Conservation (phyloP, 1,140 invertebrate species). For the Heliothis subflexa region DNA sequence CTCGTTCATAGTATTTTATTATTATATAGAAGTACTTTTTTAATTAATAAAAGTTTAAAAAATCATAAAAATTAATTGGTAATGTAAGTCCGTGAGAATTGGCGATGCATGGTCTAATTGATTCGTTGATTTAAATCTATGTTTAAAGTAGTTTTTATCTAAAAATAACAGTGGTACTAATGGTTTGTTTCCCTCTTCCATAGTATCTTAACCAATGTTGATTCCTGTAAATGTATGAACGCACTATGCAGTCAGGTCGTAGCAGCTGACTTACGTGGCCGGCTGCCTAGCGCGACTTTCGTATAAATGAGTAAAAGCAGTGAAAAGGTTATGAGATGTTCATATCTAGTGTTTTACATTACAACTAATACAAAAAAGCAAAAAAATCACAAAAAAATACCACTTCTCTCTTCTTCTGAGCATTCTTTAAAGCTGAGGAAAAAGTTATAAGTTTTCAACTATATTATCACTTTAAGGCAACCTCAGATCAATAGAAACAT, state of each 20-base stretch:
- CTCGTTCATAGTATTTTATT: slow-evolving; percentile 48
- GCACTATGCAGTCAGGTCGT: neutral
- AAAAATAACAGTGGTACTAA: slow-evolving; percentile 39
- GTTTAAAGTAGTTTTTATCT: slow-evolving; percentile 35
- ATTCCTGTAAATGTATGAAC: neutral
- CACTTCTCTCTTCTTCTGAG: slow-evolving; percentile 8
- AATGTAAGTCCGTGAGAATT: slow-evolving; percentile 47
- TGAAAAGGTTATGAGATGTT: slow-evolving; percentile 32
- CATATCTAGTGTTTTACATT: slow-evolving; percentile 34
- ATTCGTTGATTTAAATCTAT: slow-evolving; percentile 45
- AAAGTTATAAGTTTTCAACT: slow-evolving; percentile 12
- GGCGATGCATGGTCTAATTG: slow-evolving; percentile 45
- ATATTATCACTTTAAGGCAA: neutral
- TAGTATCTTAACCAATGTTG: slow-evolving; percentile 38
- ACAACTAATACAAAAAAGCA: slow-evolving; percentile 34
- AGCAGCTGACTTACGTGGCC: neutral
- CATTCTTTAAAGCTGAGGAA: slow-evolving; percentile 1
- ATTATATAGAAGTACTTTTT: slow-evolving; percentile 44
- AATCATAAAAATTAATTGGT: slow-evolving; percentile 47
- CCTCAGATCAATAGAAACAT: slow-evolving; percentile 23
- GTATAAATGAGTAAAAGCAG: slow-evolving; percentile 9
- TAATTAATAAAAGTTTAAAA: slow-evolving; percentile 44
- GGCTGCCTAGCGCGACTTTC: neutral
- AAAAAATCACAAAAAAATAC: slow-evolving; percentile 46
- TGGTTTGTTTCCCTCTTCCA: slow-evolving; percentile 36